These are phyloP conservation scores for Deilephila porcellus DNA, from an alignment of 2,888 invertebrate genomes.

Conservation along the genomic window DNA sequence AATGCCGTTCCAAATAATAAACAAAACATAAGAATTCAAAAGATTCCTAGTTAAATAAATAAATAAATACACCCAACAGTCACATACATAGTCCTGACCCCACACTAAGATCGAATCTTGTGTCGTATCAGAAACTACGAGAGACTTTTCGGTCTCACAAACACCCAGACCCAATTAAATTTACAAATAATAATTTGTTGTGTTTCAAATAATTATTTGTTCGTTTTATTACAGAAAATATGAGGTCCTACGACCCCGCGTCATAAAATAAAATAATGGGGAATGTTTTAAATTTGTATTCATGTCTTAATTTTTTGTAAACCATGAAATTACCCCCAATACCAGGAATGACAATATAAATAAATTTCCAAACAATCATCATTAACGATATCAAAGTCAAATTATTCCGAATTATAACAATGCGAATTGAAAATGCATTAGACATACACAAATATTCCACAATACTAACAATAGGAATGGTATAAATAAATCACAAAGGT, in stretches of 20 bases:
- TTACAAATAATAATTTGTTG: not conserved
- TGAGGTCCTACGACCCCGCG: not conserved
- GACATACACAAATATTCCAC: not conserved
- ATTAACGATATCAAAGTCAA: not conserved
- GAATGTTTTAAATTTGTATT: not conserved
- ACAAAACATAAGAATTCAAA: not conserved
- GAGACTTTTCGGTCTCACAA: too few relatives aligned
- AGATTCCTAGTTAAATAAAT: not conserved
- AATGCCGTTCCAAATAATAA: not conserved
- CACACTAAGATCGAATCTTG: too few relatives aligned
- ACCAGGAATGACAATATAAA: not conserved
- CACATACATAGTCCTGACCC: too few relatives aligned
- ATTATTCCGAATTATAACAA: not conserved
- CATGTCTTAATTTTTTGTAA: not conserved
- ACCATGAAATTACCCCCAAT: not conserved
- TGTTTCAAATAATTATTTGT: not conserved
- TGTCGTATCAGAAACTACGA: too few relatives aligned
- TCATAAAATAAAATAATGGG: not conserved
- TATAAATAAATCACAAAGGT: constrained; percentile 10
- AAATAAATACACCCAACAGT: too few relatives aligned
- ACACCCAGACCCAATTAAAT: too few relatives aligned
- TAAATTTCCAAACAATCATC: not conserved
- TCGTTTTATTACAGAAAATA: not conserved
- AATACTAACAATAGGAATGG: constrained; percentile 11
- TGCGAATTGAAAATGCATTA: constrained; percentile 1